These are phyloP conservation scores for Urophycis tenuis DNA, from an alignment of 2,797 vertebrate genomes.

Conservation along the genomic window DNA sequence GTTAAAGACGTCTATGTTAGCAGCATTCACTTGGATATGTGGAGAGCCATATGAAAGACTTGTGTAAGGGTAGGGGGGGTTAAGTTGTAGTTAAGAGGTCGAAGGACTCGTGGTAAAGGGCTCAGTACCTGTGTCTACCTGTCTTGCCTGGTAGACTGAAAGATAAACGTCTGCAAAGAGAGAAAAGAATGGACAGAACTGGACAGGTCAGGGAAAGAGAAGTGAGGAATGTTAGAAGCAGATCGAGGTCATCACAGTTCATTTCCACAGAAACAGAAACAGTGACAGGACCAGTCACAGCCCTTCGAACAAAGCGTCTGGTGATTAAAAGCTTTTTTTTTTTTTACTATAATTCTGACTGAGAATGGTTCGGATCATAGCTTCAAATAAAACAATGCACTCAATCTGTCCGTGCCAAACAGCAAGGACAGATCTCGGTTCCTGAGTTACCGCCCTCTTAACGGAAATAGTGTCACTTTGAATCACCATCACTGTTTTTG, in stretches of 20 bases:
- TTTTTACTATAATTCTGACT: neutral
- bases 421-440: slow-evolving; percentile 27
- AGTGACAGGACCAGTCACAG: slow-evolving; percentile 69
- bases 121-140: slow-evolving; percentile 99
- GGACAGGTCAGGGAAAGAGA: slow-evolving; percentile 91
- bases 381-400: slow-evolving; percentile 2
- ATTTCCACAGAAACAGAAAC: slow-evolving; percentile 65
- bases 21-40: slow-evolving; percentile 81
- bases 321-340: slow-evolving; percentile 1
- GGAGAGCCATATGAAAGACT: slow-evolving; percentile 63
- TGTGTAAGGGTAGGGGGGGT: slow-evolving; percentile 12
- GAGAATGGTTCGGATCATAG: neutral
- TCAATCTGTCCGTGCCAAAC: slow-evolving; percentile 23
- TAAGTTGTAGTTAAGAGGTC: slow-evolving; percentile 56
- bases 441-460: slow-evolving; percentile 31
- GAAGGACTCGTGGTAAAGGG: slow-evolving; percentile 70
- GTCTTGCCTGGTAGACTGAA: slow-evolving; percentile 99
- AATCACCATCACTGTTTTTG: slow-evolving; percentile 38
- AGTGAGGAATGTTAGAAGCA: slow-evolving; percentile 84
- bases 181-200: slow-evolving; percentile 99
- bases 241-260: slow-evolving; percentile 76
- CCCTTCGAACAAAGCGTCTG: slow-evolving; percentile 39
- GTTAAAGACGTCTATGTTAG: slow-evolving; percentile 80
- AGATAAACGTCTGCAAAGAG: slow-evolving; percentile 99
- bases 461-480: slow-evolving; percentile 35